phyloP scores from a whole-genome alignment of 2,797 vertebrate genomes.

The Galaxias olidus region DNA sequence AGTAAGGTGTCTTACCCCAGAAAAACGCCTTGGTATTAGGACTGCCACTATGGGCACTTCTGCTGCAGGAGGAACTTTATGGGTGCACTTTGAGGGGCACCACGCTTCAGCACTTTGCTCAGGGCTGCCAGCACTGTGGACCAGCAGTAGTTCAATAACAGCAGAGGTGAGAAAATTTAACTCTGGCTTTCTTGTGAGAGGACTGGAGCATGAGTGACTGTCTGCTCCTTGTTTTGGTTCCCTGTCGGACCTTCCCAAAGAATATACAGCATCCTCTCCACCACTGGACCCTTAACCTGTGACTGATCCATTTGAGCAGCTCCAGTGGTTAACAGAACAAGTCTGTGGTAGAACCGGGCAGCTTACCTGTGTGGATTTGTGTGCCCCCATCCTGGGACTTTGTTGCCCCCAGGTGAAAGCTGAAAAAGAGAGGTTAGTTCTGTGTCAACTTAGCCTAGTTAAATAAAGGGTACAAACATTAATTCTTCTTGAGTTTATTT shows the following conservation, averaged over 20 bases:
- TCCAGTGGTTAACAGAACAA: no score
- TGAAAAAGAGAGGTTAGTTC: no score
- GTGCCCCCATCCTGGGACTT: no score
- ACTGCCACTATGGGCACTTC: slow-evolving; percentile 6
- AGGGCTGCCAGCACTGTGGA: slow-evolving; percentile 26
- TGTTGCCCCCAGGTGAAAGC: no score
- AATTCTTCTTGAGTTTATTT: slow-evolving; percentile 34
- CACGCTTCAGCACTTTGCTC: slow-evolving; percentile 17
- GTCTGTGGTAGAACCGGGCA: no score
- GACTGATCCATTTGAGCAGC: no score
- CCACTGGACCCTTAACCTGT: no score
- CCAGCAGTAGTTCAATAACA: slow-evolving; percentile 33
- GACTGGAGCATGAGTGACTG: slow-evolving; percentile 66
- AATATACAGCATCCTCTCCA: not conserved
- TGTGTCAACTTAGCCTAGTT: no score
- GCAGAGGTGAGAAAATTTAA: slow-evolving; percentile 45
- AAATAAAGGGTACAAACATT: no score
- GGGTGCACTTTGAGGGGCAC: slow-evolving; percentile 19
- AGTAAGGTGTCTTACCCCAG: not conserved
- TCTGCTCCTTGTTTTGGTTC: slow-evolving; percentile 45
- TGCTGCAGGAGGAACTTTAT: slow-evolving; percentile 39
- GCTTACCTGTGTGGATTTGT: no score
- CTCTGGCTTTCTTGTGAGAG: slow-evolving; percentile 34
- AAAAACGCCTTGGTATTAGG: not conserved
- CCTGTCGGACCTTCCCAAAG: slow-evolving; percentile 25